Evolutionary conservation across 2,888 invertebrate genomes (phyloP).

Genomic region (Aphelenchoides bicaudatus): DNA sequence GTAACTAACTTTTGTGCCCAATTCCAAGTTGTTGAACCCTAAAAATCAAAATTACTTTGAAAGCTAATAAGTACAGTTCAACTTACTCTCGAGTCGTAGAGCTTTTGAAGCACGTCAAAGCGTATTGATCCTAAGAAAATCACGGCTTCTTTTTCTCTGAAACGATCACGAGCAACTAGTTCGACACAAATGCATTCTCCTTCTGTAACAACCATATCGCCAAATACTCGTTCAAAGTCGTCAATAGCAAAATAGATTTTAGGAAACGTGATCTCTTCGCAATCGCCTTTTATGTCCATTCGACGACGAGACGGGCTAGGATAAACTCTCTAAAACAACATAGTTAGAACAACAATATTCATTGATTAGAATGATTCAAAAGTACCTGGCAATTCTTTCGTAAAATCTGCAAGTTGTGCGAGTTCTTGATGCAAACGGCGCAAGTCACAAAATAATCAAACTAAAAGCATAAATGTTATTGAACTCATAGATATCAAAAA

Average conservation of each 20-base stretch:
- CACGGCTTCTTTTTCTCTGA: slow-evolving; percentile 79
- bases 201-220: slow-evolving; percentile 91
- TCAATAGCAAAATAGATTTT: slow-evolving; percentile 99
- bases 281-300: slow-evolving; percentile 95
- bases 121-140: slow-evolving; percentile 94
- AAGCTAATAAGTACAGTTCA: slow-evolving; percentile 8
- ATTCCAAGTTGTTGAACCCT: slow-evolving; percentile 59
- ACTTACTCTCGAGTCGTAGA: slow-evolving; percentile 87
- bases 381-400: slow-evolving; percentile 81
- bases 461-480: slow-evolving; percentile 56
- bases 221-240: slow-evolving; percentile 96
- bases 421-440: slow-evolving; percentile 94
- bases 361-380: neutral
- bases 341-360: neutral
- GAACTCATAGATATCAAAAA: slow-evolving; percentile 21
- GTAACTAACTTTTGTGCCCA: slow-evolving; percentile 59
- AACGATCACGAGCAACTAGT: slow-evolving; percentile 80
- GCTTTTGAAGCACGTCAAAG: slow-evolving; percentile 92
- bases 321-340: slow-evolving; percentile 69
- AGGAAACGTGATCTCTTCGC: slow-evolving; percentile 97
- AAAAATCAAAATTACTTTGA: slow-evolving; percentile 20
- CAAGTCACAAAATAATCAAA: slow-evolving; percentile 95
- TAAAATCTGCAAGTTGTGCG: slow-evolving; percentile 91
- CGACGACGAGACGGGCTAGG: slow-evolving; percentile 86
- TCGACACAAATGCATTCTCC: slow-evolving; percentile 99